Conservation (phyloP, 2,888 invertebrate species). For the Cacoxenus indagator region DNA sequence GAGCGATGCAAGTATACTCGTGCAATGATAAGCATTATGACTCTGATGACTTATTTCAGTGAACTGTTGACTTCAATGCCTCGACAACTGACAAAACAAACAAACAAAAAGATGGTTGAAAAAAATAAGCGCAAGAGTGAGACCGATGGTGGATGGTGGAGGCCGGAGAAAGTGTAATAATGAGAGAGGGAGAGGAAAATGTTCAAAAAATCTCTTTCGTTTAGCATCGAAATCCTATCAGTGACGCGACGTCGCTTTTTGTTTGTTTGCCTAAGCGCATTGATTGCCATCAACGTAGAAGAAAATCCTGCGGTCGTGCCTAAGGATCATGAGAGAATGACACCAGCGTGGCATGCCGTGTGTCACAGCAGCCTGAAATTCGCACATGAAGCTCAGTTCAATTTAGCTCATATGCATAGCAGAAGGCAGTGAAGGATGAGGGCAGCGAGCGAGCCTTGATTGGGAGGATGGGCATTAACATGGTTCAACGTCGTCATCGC, state of each 20-base stretch:
- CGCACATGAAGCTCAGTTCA: background rate
- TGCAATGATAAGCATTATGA: background rate
- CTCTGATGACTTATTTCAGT: conserved; percentile 43
- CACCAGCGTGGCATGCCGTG: conserved; percentile 10
- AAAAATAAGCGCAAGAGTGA: background rate
- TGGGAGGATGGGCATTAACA: background rate
- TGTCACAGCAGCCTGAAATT: background rate
- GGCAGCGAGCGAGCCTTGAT: background rate
- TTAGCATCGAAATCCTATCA: conserved; percentile 54
- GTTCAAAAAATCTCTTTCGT: conserved; percentile 27
- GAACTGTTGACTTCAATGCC: conserved; percentile 39
- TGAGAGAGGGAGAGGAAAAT: background rate
- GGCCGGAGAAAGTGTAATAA: no score
- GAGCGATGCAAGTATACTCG: background rate
- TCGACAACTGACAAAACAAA: conserved; percentile 34
- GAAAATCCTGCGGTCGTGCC: background rate
- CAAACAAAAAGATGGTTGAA: conserved; percentile 25
- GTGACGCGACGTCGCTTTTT: conserved; percentile 31
- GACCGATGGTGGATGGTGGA: background rate
- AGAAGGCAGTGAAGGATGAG: background rate
- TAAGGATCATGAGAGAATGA: background rate
- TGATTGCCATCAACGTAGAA: conserved; percentile 19
- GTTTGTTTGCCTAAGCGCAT: conserved; percentile 35
- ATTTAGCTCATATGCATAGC: conserved; percentile 8
- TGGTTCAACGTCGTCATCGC: conserved; percentile 2